Evolutionary conservation across 2,797 vertebrate species (phyloP), one percentile per base, ranked within the genome.

Genomic region (Sebastes variabilis): DNA sequence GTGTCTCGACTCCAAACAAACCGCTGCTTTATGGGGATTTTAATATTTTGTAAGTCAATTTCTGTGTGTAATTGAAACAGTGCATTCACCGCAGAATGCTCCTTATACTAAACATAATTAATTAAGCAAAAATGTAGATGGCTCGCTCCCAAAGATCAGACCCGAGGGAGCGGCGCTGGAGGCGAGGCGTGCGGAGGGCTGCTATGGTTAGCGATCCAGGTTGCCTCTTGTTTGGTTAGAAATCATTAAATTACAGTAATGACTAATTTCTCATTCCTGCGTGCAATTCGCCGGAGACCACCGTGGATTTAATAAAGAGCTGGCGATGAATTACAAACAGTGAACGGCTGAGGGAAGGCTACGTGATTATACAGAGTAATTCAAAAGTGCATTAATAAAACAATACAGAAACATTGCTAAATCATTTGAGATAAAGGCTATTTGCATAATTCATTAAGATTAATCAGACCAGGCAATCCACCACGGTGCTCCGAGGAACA

Each of bases 401-500:
- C 95, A 96, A 96, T 96, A 94, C 91, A 94, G 94, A 96, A 96
- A 95, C 95, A 96, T 94, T 94, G 93, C 91, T 94, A 96, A 95
- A 95, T 96, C 93, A 95, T 95, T 95, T 94, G 95, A 96, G 96
- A 96, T 95, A 95, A 94, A 94, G 94, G 82, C 75, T 85, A 96
- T 96, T 96, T 96, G 95, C 95, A 96, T 96, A 96, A 96, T 96
- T 96, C 95, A 96, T 96, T 95, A 95, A 94, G 95, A 96, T 96
- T 96, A 96, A 96, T 95, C 95, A 96, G 95, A 94, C 87, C 79
- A 87, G 89, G 88, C 93, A 91, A 95, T 94, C 92, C 94, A 90
- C 93, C 89, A 81, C 86, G 81, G 88, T 46, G 88, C 93, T 92
- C 87, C 18, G 32, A 93, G 91, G 91, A 92, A 89, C 79, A 89